Base-by-base conservation (phyloP, 2,797 vertebrate genomes). In the Pachyuromys duprasi region DNA sequence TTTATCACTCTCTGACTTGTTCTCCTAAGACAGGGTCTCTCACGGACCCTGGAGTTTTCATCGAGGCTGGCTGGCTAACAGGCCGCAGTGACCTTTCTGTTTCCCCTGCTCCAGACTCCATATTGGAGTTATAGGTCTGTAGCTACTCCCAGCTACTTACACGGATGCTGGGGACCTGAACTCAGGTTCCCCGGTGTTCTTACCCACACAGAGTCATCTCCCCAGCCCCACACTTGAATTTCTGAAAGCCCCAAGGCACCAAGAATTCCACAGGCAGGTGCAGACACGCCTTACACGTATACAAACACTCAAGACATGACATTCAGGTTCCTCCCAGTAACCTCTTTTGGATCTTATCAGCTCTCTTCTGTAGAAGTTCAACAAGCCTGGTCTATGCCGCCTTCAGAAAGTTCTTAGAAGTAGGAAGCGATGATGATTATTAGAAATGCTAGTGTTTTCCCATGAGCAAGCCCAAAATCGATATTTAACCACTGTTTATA, bases 401-500 rank as follows among this genome's bases (percentile, higher is more conserved):
- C 39, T 62, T 65, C 70, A 60, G 86, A 89, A 91, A 80, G 90
- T 97, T 96, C 97, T 97, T 97, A 91, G 93, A 97, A 95, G 89
- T 15, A 91, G 67, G 89, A 97, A 94, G 72, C 22, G n/a, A 92
- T 89, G 63, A 14, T 86, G 84, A 57, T 57, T 14, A 57, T 97
- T 87, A 96, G 67, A 92, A 92, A 67, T 11, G 67, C 55, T 67
- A 6, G 70, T 7, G 5, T 83, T 81, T 94, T 90, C 76, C 88
- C 82, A 13, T 0, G 17, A 65, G 70, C 20, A 45, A 89, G 69
- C 22, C 88, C 33, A 33, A 20, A 86, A 92, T 96, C 86, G 22
- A 93, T 78, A 84, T 88, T 69, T 95, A 90, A 67, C 86, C 53
- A 1, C 57, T 0, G 0, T 69, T 80, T 24, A 22, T 20, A 36